phyloP scores from a whole-genome alignment of 2,888 invertebrate genomes.

The Rhamphomyia laevipes region DNA sequence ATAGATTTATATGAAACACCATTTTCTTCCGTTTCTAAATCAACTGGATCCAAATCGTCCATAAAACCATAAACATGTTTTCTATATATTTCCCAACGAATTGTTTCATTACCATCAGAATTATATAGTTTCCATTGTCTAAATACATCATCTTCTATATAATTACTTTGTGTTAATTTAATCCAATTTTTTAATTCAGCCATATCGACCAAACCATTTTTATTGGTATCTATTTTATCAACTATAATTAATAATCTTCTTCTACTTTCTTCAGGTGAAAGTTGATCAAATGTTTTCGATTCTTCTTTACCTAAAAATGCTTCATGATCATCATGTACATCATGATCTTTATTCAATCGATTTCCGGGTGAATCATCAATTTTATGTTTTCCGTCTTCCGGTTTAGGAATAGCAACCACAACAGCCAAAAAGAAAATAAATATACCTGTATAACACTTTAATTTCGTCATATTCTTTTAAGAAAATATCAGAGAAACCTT shows the following conservation, averaged over 20 bases:
- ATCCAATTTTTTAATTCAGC: conserved; percentile 95
- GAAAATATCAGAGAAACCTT: too few species aligned
- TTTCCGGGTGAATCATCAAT: too few species aligned
- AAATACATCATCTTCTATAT: conserved; percentile 85
- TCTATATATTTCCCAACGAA: conserved; percentile 76
- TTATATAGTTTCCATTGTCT: conserved; percentile 90
- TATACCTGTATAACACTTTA: too few species aligned
- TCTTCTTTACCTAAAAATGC: conserved; percentile 91
- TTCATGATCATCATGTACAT: conserved; percentile 90
- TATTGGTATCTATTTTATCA: conserved; percentile 82
- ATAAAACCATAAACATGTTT: conserved; percentile 80
- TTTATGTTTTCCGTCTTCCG: too few species aligned
- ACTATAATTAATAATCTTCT: conserved; percentile 78
- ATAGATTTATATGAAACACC: conserved; percentile 72
- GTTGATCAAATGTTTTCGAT: conserved; percentile 85
- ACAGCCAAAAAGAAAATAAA: too few species aligned
- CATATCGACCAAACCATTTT: conserved; percentile 69
- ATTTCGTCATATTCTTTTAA: too few species aligned
- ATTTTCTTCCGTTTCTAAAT: conserved; percentile 53
- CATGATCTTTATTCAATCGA: conserved; percentile 43
- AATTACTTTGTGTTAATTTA: conserved; percentile 81
- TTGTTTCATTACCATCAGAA: conserved; percentile 51
- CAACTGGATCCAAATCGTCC: conserved; percentile 60
- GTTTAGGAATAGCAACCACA: too few species aligned
- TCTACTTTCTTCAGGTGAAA: conserved; percentile 91